phyloP scores from a whole-genome alignment of 2,888 invertebrate species.

The Thymelicus sylvestris region DNA sequence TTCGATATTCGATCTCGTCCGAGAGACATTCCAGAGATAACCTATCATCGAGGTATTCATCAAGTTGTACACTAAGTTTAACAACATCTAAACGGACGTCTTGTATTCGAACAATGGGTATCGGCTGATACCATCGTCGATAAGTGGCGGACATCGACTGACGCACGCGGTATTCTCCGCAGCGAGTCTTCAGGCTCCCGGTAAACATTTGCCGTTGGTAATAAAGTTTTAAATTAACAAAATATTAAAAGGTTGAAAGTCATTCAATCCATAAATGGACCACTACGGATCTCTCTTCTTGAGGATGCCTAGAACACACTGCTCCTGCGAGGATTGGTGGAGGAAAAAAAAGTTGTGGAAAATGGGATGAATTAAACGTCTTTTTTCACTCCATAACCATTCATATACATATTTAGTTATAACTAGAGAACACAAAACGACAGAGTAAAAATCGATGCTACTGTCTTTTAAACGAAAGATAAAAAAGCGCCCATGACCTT shows the following conservation, averaged over 20 bases:
- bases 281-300: no score
- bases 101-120: slow-evolving; percentile 62
- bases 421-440: no score
- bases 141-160: slow-evolving; percentile 52
- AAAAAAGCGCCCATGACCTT: no score
- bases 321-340: no score
- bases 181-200: slow-evolving; percentile 35
- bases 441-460: no score
- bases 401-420: no score
- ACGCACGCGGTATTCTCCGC: slow-evolving; percentile 45
- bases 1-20: slow-evolving; percentile 39
- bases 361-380: no score
- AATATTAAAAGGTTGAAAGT: not conserved
- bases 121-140: slow-evolving; percentile 65
- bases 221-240: not conserved
- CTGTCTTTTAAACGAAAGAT: no score
- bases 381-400: no score
- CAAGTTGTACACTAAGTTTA: slow-evolving; percentile 58
- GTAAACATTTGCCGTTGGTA: slow-evolving; percentile 4
- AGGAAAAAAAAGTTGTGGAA: no score
- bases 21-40: slow-evolving; percentile 58
- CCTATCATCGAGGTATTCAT: slow-evolving; percentile 60
- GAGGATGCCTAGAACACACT: no score
- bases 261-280: no score
- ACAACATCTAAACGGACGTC: slow-evolving; percentile 60